These are phyloP conservation scores for Chelidonichthys spinosus DNA, from an alignment of 2,797 vertebrate genomes.

Conservation along the genomic window DNA sequence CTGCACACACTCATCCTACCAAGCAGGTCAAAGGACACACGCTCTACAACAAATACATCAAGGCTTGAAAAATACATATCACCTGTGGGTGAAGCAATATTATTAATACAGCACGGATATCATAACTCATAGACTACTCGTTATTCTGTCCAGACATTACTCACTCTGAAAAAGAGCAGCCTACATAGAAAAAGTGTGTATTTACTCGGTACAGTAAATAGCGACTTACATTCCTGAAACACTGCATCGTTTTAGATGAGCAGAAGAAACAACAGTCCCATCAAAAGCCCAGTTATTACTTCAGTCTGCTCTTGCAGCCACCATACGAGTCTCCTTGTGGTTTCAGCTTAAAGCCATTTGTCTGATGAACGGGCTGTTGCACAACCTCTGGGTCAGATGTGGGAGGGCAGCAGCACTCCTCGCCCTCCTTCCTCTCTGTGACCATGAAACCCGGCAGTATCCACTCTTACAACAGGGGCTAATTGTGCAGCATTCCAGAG, in stretches of 20 bases:
- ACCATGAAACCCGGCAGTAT: conserved; percentile 76
- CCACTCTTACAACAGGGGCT: conserved; percentile 80
- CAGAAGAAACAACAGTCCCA: conserved; percentile 26
- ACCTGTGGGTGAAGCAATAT: background rate
- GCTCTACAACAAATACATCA: conserved; percentile 1
- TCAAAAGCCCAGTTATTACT: conserved; percentile 43
- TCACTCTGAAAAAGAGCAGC: background rate
- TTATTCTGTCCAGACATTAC: background rate
- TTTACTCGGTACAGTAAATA: background rate
- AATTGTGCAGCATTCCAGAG: conserved; percentile 80
- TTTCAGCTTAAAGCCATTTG: conserved; percentile 64
- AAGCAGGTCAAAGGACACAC: conserved; percentile 17
- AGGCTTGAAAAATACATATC: background rate
- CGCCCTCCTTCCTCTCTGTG: conserved; percentile 74
- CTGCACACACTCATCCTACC: conserved; percentile 19
- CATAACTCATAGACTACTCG: background rate
- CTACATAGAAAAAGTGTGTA: background rate
- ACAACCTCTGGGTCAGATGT: conserved; percentile 79
- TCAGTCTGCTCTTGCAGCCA: conserved; percentile 50
- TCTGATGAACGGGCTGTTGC: conserved; percentile 72
- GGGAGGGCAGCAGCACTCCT: conserved; percentile 73
- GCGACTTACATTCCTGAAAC: background rate
- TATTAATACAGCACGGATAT: background rate
- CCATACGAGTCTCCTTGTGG: conserved; percentile 59
- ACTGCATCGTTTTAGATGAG: conserved; percentile 13